A percentile compares a stretch with the other conserved stretches of the same genome.
Conservation (phyloP, 2,797 vertebrate species). For the Clarias pachynema region DNA sequence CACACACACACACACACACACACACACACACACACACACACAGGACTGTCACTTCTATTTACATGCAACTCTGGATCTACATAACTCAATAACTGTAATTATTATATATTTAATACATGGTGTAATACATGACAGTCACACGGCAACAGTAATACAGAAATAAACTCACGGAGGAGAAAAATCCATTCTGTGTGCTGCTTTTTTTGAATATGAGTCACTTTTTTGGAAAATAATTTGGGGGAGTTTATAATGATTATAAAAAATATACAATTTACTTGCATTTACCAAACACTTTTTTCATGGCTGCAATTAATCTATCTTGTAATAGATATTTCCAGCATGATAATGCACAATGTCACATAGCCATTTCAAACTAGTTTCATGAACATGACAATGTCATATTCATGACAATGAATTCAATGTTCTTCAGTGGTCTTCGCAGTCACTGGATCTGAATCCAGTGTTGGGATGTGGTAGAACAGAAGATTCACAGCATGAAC, state of each 20-base stretch:
- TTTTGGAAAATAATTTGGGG: not conserved
- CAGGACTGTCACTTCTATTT: not conserved
- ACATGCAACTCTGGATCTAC: not conserved
- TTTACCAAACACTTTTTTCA: too few relatives aligned
- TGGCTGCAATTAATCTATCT: too few relatives aligned
- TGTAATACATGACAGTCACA: not conserved
- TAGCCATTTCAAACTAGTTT: not conserved
- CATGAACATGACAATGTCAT: not conserved
- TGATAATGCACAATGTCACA: not conserved
- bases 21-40: too few relatives aligned
- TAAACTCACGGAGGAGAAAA: not conserved
- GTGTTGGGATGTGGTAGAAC: not conserved
- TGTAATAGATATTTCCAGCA: too few relatives aligned
- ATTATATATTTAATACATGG: not conserved
- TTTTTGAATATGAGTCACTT: not conserved
- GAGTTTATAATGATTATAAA: not conserved
- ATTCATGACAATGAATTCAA: not conserved
- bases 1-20: too few relatives aligned
- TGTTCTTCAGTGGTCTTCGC: too few relatives aligned
- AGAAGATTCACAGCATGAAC: not conserved
- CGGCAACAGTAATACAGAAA: not conserved
- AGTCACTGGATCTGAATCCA: too few relatives aligned
- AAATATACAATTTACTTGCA: too few relatives aligned
- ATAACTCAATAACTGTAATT: not conserved
- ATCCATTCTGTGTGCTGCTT: not conserved